These are phyloP conservation scores for Metridium senile DNA, from an alignment of 92 coral and sea anemone genomes.

Conservation along the genomic window DNA sequence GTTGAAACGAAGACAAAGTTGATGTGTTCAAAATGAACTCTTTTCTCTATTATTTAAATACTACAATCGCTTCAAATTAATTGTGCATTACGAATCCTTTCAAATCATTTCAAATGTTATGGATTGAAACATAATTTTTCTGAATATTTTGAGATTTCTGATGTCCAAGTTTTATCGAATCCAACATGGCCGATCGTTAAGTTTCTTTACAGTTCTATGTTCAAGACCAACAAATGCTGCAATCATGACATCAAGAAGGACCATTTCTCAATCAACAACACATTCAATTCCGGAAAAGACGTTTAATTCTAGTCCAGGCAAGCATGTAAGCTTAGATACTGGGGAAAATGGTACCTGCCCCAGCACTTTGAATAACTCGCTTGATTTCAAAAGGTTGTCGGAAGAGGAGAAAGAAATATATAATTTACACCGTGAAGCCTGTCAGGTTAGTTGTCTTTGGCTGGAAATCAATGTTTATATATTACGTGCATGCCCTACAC, in stretches of 20 bases:
- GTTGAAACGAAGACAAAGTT: not conserved
- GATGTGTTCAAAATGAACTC: not conserved
- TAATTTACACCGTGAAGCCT: slow-evolving; percentile 68
- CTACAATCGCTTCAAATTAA: too few relatives aligned
- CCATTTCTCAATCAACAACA: not conserved
- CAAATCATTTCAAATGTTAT: too few relatives aligned
- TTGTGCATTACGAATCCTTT: too few relatives aligned
- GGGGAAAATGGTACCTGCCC: not conserved
- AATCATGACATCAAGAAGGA: not conserved
- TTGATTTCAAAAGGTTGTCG: slow-evolving; percentile 46
- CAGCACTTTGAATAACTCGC: not conserved
- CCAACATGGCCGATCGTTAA: not conserved
- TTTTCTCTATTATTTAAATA: too few relatives aligned
- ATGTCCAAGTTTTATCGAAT: not conserved
- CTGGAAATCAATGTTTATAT: too few relatives aligned
- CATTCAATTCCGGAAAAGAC: not conserved
- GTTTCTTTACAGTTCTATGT: not conserved
- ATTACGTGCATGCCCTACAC: too few relatives aligned
- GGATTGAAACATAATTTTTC: too few relatives aligned
- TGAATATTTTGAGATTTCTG: not conserved
- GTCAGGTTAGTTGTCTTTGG: slow-evolving; percentile 56
- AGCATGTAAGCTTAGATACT: not conserved
- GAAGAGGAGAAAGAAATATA: slow-evolving; percentile 76
- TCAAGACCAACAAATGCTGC: not conserved
- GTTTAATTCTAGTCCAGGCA: not conserved